Base-by-base conservation (phyloP, 1,140 invertebrate species). In the Bradysia coprophila region DNA sequence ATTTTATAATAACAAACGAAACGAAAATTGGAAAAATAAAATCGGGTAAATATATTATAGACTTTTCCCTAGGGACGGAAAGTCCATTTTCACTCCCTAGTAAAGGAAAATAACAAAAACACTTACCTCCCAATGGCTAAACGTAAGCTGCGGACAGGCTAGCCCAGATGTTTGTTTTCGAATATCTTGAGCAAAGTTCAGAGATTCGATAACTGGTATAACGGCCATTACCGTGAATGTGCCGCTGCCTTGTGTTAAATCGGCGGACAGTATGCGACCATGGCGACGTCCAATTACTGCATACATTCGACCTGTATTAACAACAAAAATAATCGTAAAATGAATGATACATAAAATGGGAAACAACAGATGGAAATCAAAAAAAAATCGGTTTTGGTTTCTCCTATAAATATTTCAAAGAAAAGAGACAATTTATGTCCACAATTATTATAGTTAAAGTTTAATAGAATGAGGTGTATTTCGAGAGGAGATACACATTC, bases 101-200 rank as follows among this genome's bases (percentile, higher is more conserved):
- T n/a, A n/a, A n/a, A n/a, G 39, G 13, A 36, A 45, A 40, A 42
- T 39, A 23, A 48, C 45, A 20, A 37, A 46, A 3, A 22, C 18
- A 52, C 65, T 70, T 64, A 87, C 85, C 78, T 98, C 90, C 87
- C 93, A 99, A 62, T 96, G 91, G 56, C 87, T 93, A 67, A 98
- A 98, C 47, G 88, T 73, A 43, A 98, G 72, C 62, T 96, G 93
- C 10, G 93, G 92, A 61, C 80, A 84, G 5, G 94, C 94, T 43
- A 95, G 68, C 20, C 95, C 95, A 46, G 90, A 96, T 21, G 93
- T 98, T 62, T 91, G 83, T 54, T 90, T 95, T 42, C 81, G 68
- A 44, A 98, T 76, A 62, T 94, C 88, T 38, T 89, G 79, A 5
- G 87, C 84, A 62, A 98, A 89, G 43, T 85, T 78, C 66, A 97